Conservation (phyloP, 1,140 invertebrate genomes). For the Drosophila bifasciata region DNA sequence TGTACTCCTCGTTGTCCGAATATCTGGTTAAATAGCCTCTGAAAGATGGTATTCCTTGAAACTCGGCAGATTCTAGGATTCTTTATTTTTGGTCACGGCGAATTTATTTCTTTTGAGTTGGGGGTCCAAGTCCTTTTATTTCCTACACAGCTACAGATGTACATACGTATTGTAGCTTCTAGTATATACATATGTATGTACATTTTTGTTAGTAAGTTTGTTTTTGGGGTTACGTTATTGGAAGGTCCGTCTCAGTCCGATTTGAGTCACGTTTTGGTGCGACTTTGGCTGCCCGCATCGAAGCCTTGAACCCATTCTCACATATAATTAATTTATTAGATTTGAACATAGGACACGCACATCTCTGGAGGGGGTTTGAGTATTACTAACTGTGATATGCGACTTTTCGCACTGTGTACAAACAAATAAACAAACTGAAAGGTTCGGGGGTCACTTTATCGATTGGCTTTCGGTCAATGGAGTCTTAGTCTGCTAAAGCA, state of each 20-base stretch:
- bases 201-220: slow-evolving; percentile 11
- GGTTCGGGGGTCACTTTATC: slow-evolving; percentile 66
- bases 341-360: slow-evolving; percentile 33
- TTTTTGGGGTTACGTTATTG: slow-evolving; percentile 27
- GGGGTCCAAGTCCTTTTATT: too few relatives aligned
- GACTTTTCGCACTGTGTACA: slow-evolving; percentile 40
- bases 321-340: slow-evolving; percentile 44
- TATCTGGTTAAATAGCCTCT: too few relatives aligned
- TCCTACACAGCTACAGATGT: neutral
- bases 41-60: too few relatives aligned
- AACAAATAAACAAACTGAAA: slow-evolving; percentile 40
- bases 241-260: neutral
- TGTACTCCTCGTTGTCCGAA: too few relatives aligned
- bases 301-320: slow-evolving; percentile 47
- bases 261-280: slow-evolving; percentile 12
- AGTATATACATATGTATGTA: neutral
- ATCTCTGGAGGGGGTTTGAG: slow-evolving; percentile 29
- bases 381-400: slow-evolving; percentile 19
- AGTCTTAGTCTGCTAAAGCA: slow-evolving; percentile 22
- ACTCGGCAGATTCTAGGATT: too few relatives aligned
- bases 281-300: slow-evolving; percentile 14
- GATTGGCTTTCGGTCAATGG: slow-evolving; percentile 42
- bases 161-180: slow-evolving; percentile 20
- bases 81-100: too few relatives aligned
- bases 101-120: too few relatives aligned